phyloP scores from a whole-genome alignment of 2,113 vertebrate genomes.

The Athene noctua region DNA sequence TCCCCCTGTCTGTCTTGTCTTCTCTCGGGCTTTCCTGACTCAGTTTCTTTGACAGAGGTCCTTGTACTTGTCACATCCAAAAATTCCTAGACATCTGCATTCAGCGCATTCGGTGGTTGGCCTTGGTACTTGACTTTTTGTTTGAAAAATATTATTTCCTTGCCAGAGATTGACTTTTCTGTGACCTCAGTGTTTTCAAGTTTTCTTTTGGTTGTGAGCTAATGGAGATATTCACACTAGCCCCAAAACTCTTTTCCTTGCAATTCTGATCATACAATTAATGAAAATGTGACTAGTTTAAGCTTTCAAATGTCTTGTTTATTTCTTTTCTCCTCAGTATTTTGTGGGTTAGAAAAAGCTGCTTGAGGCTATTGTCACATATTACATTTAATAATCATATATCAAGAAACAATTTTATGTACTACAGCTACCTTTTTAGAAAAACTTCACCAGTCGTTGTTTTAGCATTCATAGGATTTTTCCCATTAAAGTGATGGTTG shows the following conservation, averaged over 20 bases:
- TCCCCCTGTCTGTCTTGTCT: background rate
- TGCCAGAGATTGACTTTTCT: background rate
- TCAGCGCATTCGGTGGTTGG: background rate
- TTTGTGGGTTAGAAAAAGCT: background rate
- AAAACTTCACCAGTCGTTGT: background rate
- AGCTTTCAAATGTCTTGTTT: background rate
- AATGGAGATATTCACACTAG: background rate
- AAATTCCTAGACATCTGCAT: background rate
- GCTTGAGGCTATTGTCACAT: background rate
- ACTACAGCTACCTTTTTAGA: background rate
- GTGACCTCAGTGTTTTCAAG: background rate
- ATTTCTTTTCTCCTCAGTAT: background rate
- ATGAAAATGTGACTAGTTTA: background rate
- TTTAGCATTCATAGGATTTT: background rate
- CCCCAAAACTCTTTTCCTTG: background rate
- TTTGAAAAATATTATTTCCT: background rate
- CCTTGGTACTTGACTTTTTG: background rate
- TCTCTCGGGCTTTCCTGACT: background rate
- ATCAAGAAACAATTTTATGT: background rate
- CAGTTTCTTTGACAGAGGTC: background rate
- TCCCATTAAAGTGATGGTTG: background rate
- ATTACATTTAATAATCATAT: slow-evolving; percentile 11
- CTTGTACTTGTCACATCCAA: background rate
- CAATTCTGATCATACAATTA: background rate
- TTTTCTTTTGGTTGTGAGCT: background rate